Evolutionary conservation across 2,888 invertebrate species (phyloP), one percentile per base, ranked within the genome.

Genomic region (Rhodophaea formosa): DNA sequence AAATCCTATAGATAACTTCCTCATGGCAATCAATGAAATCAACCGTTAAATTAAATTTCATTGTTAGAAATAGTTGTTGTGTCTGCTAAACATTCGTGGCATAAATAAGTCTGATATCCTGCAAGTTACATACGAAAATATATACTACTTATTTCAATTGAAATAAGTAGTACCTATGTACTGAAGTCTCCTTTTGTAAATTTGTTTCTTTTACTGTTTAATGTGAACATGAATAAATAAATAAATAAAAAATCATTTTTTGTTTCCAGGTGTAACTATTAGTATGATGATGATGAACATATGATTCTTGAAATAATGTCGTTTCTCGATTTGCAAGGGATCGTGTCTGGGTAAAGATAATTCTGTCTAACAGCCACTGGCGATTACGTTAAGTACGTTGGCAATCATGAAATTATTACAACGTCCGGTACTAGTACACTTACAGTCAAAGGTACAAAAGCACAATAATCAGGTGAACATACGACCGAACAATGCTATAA

Each of bases 351-450:
- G 83, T 82, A 84, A 86, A 85, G 77, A 77, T 76, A 75, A 83
- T 83, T 82, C 80, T 70, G 74, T 67, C 69, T 68, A 72, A 75
- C 66, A 68, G 71, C 68, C 75, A 71, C 69, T 74, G 68, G 79
- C 77, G 75, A 86, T 88, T 86, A 86, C 82, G 72, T 65, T 80
- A 84, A 87, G 80, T 79, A 85, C 79, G 72, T 69, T 69, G 69
- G 76, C 79, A 86, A 88, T 88, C 84, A 88, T 87, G 74, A 71
- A 79, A 88, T 84, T 82, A 88, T 88, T 88, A 86, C 82, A 63
- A 63, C 82, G 79, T 89, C 89, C 89, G 86, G 86, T 74, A 70
- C 74, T 76, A 74, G 70, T 79, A 78, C 78, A 82, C 86, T 85
- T 83, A 80, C 75, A 81, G 86, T 83, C 77, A 77, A 69, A 77